Evolutionary conservation across 2,888 invertebrate species (phyloP), one percentile per base, ranked within the genome.

Genomic region (Clistopyga incitator): DNA sequence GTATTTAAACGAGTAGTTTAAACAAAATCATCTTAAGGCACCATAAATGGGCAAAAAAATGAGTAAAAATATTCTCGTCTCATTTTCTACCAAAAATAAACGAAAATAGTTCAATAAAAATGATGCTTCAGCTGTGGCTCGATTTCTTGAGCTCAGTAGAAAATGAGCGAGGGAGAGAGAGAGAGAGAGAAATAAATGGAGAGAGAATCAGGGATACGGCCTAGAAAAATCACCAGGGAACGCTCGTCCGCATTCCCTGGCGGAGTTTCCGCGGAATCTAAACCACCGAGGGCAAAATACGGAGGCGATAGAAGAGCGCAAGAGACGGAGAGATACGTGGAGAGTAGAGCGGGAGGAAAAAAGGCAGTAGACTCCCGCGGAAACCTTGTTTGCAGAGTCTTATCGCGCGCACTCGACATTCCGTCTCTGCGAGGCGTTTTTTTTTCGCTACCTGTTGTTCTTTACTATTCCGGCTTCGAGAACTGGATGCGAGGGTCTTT

Each of bases 351-450:
- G 38, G 45, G 20, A 67, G 59, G 61, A 56, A 10, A 1, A 61
- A 64, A 6, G 42, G 29, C 42, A 59, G 50, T 50, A 50, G 59
- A 64, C 50, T 64, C 34, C 59, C 78, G 78, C 8, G 61, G 68
- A 64, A 70, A 68, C 68, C 56, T 59, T 45, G 68, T 78, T 78
- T 70, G 77, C 68, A 61, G 25, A 70, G 67, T 64, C 67, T 82
- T 78, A 78, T 82, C 78, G 61, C 67, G 68, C 45, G 68, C 59
- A 68, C 78, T 82, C 81, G 68, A 82, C 82, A 82, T 82, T 82
- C 82, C 72, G 59, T 10, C 42, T 70, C 59, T 34, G 52, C 29
- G 47, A 47, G 52, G 20, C 68, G n/a, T 11, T 59, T 54, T 54
- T 65, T 23, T 67, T 6, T 50, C 25, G 29, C 54, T 47, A 47